Percentiles rank a stretch among this genome's conserved stretches.
Evolutionary conservation across 2,797 vertebrate species (phyloP).

Genomic region (Geotrypetes seraphini): DNA sequence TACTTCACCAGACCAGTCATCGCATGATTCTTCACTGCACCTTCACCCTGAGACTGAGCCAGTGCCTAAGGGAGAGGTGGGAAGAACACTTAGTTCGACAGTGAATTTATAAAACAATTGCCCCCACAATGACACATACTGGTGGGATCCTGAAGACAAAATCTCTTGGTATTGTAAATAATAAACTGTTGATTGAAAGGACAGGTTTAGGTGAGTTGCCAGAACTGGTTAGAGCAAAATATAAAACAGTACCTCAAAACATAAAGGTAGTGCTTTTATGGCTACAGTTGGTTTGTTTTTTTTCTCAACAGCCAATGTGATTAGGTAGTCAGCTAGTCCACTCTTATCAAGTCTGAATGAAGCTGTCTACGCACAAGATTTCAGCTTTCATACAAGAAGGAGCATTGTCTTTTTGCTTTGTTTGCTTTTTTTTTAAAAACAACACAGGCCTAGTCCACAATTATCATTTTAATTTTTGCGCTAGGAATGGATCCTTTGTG

Average conservation of each 20-base stretch:
- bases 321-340: constrained; percentile 21
- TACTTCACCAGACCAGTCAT: constrained; percentile 1
- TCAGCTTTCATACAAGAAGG: too few species aligned
- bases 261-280: constrained; percentile 30
- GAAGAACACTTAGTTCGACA: constrained; percentile 21
- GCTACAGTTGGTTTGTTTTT: constrained; percentile 25
- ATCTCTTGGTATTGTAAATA: constrained; percentile 16
- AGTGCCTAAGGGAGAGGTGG: constrained; percentile 24
- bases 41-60: constrained; percentile 53
- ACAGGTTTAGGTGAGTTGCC: constrained; percentile 29
- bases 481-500: too few species aligned
- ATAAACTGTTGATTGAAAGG: constrained; percentile 25
- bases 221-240: constrained; percentile 41
- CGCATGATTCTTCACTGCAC: constrained; percentile 24
- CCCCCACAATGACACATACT: too few species aligned
- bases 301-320: constrained; percentile 32
- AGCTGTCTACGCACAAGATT: constrained; percentile 25
- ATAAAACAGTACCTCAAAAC: constrained; percentile 62
- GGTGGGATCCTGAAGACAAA: constrained; percentile 1
- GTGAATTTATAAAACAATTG: constrained; percentile 24
- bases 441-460: too few species aligned
- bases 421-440: too few species aligned
- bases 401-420: too few species aligned
- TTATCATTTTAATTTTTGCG: too few species aligned
- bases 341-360: constrained; percentile 7